Evolutionary conservation across 1,140 invertebrate species (phyloP), one percentile per base, ranked within the genome.

Genomic region (Euborellia annulipes): DNA sequence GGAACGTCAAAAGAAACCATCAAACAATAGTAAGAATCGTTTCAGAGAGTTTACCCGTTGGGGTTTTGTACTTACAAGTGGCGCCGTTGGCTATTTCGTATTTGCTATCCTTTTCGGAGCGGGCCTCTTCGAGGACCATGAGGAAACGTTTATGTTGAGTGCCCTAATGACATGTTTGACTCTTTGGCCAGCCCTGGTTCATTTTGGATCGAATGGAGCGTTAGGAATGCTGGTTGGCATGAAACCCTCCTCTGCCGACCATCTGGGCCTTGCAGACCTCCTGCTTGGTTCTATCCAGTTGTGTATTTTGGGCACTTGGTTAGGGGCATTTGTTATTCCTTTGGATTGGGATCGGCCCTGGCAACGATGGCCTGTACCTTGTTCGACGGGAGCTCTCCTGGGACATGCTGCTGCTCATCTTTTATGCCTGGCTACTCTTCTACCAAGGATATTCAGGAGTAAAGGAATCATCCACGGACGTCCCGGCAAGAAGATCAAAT

Each of bases 271-370:
- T 18, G 59, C 69, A 6, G 62, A 18, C 9, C 38, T 37, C 18
- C 36, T 43, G 3, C 13, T 48, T 14, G 20, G 42, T 19, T 30
- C 16, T 30, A 18, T 46, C 11, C 44, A 43, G n/a, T 45, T 46
- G 20, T 55, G 79, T 14, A 54, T 91, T 11, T 57, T 87, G 27
- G 88, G 89, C n/a, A 76, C 85, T 9, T 94, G 88, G 87, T 55
- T 85, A 7, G 86, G 88, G 14, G 83, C 86, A 19, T 71, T 85
- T 50, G 78, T 86, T 1, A 87, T 93, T 48, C 89, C 89, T 19
- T 63, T 95, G 9, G 89, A 95, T 61, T 95, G 90, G 90, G 85
- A 93, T 60, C 70, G 79, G 47, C 79, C 83, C 1, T 95, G 88
- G 87, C 88, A 85, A 65, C 63, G 61, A 43, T 87, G 85, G 84